phyloP scores from a whole-genome alignment of 2,888 invertebrate genomes.

The Erebia aethiops region DNA sequence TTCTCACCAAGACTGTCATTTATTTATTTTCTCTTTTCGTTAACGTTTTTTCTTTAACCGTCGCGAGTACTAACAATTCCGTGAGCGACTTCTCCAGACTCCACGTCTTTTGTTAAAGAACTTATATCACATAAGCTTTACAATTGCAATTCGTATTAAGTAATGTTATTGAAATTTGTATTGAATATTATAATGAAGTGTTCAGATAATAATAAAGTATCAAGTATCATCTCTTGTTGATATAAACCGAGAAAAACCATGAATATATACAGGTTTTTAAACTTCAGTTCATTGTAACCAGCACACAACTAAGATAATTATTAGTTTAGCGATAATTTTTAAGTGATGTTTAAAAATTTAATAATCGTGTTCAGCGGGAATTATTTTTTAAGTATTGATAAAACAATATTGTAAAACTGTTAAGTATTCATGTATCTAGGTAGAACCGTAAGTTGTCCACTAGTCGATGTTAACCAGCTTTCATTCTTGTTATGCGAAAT shows the following conservation, averaged over 20 bases:
- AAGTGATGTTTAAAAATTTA: slow-evolving; percentile 74
- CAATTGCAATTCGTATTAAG: slow-evolving; percentile 67
- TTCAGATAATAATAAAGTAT: slow-evolving; percentile 73
- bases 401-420: slow-evolving; percentile 77
- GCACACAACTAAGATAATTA: slow-evolving; percentile 76
- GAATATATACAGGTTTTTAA: slow-evolving; percentile 51
- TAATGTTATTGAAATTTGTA: slow-evolving; percentile 62
- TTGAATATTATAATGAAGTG: slow-evolving; percentile 75
- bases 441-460: slow-evolving; percentile 78
- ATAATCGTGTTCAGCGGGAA: slow-evolving; percentile 79
- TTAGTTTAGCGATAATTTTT: slow-evolving; percentile 76
- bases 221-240: slow-evolving; percentile 63
- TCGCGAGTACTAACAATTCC: slow-evolving; percentile 58
- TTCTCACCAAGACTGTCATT: slow-evolving; percentile 81
- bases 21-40: slow-evolving; percentile 72
- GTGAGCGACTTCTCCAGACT: slow-evolving; percentile 61
- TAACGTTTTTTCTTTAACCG: slow-evolving; percentile 63
- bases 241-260: slow-evolving; percentile 47
- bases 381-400: slow-evolving; percentile 78
- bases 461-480: slow-evolving; percentile 78
- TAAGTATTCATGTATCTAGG: slow-evolving; percentile 79
- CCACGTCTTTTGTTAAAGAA: slow-evolving; percentile 63
- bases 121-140: slow-evolving; percentile 65
- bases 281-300: slow-evolving; percentile 65
- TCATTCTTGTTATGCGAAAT: slow-evolving; percentile 74